Conservation (phyloP, 2,888 invertebrate genomes). For the Lochmaea capreae region DNA sequence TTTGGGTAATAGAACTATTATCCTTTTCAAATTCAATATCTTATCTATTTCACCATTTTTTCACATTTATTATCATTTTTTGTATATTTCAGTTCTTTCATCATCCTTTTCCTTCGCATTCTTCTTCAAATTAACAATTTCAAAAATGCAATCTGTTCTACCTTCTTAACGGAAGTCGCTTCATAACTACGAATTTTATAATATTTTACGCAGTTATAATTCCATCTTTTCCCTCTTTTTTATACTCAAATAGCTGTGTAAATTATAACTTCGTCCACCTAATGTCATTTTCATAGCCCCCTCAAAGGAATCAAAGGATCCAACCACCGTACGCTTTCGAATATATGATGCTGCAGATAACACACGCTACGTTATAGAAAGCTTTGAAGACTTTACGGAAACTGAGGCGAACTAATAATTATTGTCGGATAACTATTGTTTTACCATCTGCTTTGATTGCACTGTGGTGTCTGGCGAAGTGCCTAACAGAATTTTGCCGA, state of each 20-base stretch:
- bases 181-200: no score
- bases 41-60: no score
- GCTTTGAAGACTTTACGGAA: neutral
- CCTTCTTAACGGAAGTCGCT: no score
- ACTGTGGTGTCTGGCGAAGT: slow-evolving; percentile 24
- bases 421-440: slow-evolving; percentile 52
- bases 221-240: neutral
- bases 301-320: slow-evolving; percentile 3
- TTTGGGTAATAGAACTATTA: no score
- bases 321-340: slow-evolving; percentile 12
- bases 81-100: no score
- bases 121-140: no score
- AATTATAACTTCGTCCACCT: neutral
- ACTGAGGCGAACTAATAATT: slow-evolving; percentile 39
- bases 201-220: neutral
- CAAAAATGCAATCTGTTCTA: no score
- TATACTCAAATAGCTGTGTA: no score
- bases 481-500: slow-evolving; percentile 48
- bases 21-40: no score
- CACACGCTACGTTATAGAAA: slow-evolving; percentile 8
- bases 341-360: slow-evolving; percentile 17
- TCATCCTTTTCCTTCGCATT: no score
- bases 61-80: no score
- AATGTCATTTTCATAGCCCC: neutral
- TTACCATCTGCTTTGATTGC: slow-evolving; percentile 53